Conservation (phyloP, 2,888 invertebrate species). For the Cyrtodaria siliqua region DNA sequence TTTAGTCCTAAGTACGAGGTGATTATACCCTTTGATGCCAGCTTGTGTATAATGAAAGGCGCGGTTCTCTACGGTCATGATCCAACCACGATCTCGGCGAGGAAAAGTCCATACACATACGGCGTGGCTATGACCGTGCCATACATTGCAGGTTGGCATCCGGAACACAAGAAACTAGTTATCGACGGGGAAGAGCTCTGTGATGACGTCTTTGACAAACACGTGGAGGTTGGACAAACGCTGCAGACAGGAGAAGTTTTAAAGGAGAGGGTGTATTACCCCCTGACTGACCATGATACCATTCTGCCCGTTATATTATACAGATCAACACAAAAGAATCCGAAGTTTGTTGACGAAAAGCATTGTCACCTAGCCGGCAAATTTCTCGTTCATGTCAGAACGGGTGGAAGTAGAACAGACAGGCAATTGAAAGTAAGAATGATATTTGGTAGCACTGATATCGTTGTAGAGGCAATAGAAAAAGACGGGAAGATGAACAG, state of each 20-base stretch:
- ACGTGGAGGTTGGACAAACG: conserved; percentile 20
- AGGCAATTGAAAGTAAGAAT: conserved; percentile 6
- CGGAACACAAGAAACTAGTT: background rate
- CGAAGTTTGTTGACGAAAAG: conserved; percentile 28
- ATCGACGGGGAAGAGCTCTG: conserved; percentile 6
- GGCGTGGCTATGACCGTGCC: conserved; percentile 15
- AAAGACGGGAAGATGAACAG: conserved; percentile 2
- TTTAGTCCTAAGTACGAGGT: conserved; percentile 11
- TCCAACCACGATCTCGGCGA: conserved; percentile 18
- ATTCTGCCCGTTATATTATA: conserved; percentile 15
- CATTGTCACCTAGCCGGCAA: conserved; percentile 22
- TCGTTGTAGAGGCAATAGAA: conserved; percentile 6
- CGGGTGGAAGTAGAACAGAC: background rate
- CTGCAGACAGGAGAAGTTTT: conserved; percentile 1
- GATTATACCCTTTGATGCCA: conserved; percentile 26
- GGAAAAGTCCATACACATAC: conserved; percentile 25
- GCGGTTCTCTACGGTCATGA: conserved; percentile 35
- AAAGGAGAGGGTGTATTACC: conserved; percentile 7
- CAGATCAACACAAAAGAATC: conserved; percentile 10
- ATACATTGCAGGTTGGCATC: conserved; percentile 6
- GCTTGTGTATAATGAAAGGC: conserved; percentile 36
- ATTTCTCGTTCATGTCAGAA: background rate
- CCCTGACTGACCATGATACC: conserved; percentile 11
- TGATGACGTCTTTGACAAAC: conserved; percentile 36
- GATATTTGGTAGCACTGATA: conserved; percentile 19